phyloP scores from a whole-genome alignment of 2,888 invertebrate species.

The Eupithecia subfuscata region DNA sequence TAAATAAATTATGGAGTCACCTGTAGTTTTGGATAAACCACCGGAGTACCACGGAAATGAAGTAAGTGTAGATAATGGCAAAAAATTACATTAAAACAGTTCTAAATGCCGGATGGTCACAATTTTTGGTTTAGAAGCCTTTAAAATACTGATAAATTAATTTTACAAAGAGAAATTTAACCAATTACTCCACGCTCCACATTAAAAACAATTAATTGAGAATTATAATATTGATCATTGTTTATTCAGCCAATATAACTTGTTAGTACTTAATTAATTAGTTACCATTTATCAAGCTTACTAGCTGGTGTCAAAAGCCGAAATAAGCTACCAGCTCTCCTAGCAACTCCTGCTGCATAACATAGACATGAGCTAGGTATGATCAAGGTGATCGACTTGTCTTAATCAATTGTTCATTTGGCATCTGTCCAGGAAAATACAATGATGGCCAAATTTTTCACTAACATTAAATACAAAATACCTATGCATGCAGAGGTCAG shows the following conservation, averaged over 20 bases:
- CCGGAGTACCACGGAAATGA: conserved; percentile 84
- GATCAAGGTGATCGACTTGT: conserved; percentile 10
- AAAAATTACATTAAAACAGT: not conserved
- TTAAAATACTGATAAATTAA: not conserved
- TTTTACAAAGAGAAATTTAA: not conserved
- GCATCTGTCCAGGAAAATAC: conserved; percentile 53
- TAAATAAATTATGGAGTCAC: conserved; percentile 81
- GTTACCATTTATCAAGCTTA: not conserved
- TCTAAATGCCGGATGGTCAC: not conserved
- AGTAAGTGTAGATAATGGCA: conserved; percentile 67
- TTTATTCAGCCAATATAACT: not conserved
- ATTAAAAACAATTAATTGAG: not conserved
- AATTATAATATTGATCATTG: not conserved
- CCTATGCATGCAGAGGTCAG: not conserved
- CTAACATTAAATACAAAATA: not conserved
- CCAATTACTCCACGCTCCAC: not conserved
- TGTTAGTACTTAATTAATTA: not conserved
- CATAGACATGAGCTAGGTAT: not conserved
- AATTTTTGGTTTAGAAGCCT: not conserved
- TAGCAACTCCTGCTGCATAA: not conserved
- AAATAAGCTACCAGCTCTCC: not conserved
- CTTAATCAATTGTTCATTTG: not conserved
- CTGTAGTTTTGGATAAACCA: conserved; percentile 85
- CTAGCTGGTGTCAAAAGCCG: not conserved
- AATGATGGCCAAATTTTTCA: conserved; percentile 1